A percentile compares a stretch with the other conserved stretches of the same genome.
phyloP scores from a whole-genome alignment of 1,140 invertebrate genomes.

The Leguminivora glycinivorella region DNA sequence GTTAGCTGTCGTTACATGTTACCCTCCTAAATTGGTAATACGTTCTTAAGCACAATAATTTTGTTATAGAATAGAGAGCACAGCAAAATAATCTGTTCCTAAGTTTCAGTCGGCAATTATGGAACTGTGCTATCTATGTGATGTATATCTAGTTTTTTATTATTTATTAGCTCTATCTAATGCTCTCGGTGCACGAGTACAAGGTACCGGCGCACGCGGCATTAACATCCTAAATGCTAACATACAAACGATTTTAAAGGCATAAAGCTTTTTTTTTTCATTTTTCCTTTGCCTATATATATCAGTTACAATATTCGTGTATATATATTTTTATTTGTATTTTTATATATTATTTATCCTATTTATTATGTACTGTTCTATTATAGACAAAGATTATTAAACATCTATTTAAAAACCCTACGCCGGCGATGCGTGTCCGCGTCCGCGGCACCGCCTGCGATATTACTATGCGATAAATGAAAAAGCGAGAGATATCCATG shows the following conservation, averaged over 20 bases:
- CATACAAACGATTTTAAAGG: slow-evolving; percentile 76
- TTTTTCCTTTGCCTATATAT: slow-evolving; percentile 67
- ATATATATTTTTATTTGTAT: slow-evolving; percentile 79
- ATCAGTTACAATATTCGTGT: slow-evolving; percentile 75
- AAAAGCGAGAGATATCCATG: slow-evolving; percentile 56
- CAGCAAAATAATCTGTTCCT: slow-evolving; percentile 41
- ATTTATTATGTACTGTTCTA: slow-evolving; percentile 73
- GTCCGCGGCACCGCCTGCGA: slow-evolving; percentile 36
- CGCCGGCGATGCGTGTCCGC: slow-evolving; percentile 41
- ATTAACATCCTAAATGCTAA: slow-evolving; percentile 62
- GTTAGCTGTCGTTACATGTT: slow-evolving; percentile 41
- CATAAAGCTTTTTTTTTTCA: slow-evolving; percentile 72
- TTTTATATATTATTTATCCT: slow-evolving; percentile 69
- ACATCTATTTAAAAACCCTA: slow-evolving; percentile 63
- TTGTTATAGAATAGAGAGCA: slow-evolving; percentile 38
- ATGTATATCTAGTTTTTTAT: slow-evolving; percentile 50
- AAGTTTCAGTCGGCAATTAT: slow-evolving; percentile 26
- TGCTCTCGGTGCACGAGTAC: slow-evolving; percentile 63
- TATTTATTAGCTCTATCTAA: slow-evolving; percentile 62
- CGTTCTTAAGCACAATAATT: slow-evolving; percentile 60
- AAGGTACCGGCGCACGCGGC: slow-evolving; percentile 49
- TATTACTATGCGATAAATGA: slow-evolving; percentile 55
- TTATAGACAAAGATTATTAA: slow-evolving; percentile 73
- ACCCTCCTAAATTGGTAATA: slow-evolving; percentile 60
- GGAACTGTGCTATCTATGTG: slow-evolving; percentile 41